phyloP scores from a whole-genome alignment of 2,113 vertebrate genomes.

The Theristicus caerulescens region DNA sequence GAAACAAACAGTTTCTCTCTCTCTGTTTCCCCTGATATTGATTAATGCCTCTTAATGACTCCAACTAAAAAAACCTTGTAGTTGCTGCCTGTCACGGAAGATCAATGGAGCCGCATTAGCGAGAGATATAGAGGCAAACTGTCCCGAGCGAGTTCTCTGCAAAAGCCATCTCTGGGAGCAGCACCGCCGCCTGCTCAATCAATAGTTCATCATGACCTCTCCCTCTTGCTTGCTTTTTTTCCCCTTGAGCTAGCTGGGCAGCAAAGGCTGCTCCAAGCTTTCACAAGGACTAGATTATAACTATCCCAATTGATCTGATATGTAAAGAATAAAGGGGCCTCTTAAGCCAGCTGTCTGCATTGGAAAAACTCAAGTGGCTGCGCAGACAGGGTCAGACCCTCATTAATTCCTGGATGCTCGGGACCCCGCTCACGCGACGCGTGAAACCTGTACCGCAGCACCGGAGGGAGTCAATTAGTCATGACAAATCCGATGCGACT shows the following conservation, averaged over 20 bases:
- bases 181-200: background rate
- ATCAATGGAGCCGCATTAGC: conserved; percentile 49
- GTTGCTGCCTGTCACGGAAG: background rate
- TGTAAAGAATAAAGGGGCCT: background rate
- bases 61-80: background rate
- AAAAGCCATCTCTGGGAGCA: background rate
- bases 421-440: background rate
- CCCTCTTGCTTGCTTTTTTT: conserved; percentile 21
- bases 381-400: background rate
- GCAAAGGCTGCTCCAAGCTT: background rate
- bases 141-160: background rate
- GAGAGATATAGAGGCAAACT: background rate
- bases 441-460: background rate
- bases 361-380: background rate
- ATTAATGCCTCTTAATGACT: conserved; percentile 52
- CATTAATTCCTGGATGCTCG: background rate
- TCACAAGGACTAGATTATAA: conserved; percentile 36
- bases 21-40: background rate
- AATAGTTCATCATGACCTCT: conserved; percentile 58
- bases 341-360: conserved; percentile 19
- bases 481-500: background rate
- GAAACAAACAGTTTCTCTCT: background rate
- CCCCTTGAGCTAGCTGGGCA: conserved; percentile 10
- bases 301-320: conserved; percentile 21
- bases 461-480: conserved; percentile 16